Conservation (phyloP, 2,113 vertebrate genomes). For the Numenius arquata region DNA sequence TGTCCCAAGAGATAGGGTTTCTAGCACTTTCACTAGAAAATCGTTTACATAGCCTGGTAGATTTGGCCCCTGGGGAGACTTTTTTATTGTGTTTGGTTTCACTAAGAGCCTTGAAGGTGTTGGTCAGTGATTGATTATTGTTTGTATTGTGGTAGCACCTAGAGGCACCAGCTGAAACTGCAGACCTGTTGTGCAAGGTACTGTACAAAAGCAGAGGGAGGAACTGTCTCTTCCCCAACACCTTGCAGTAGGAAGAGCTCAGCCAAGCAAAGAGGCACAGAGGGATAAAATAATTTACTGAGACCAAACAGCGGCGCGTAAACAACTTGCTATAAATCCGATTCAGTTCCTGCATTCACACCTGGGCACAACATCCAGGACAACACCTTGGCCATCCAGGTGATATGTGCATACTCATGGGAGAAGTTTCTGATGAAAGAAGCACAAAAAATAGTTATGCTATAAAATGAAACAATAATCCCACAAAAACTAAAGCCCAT, state of each 20-base stretch:
- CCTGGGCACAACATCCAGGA: not conserved
- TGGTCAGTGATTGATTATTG: slow-evolving; percentile 63
- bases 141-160: slow-evolving; percentile 69
- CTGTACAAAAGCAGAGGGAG: not conserved
- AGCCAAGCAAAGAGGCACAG: not conserved
- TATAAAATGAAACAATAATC: not conserved
- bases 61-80: slow-evolving; percentile 11
- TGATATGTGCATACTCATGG: not conserved
- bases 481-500: not conserved
- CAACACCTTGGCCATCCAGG: not conserved
- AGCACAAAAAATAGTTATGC: not conserved
- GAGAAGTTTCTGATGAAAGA: not conserved
- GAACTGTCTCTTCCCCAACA: not conserved
- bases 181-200: slow-evolving; percentile 27
- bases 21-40: slow-evolving; percentile 48
- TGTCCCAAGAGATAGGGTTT: not conserved
- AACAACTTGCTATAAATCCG: not conserved
- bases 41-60: slow-evolving; percentile 32
- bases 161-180: slow-evolving; percentile 61
- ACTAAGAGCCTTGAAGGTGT: slow-evolving; percentile 27
- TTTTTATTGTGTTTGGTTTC: slow-evolving; percentile 60
- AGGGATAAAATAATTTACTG: not conserved
- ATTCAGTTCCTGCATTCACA: not conserved
- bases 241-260: not conserved
- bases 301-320: fast-evolving